phyloP scores from a whole-genome alignment of 1,140 invertebrate genomes.

The Bathynomus jamesi region DNA sequence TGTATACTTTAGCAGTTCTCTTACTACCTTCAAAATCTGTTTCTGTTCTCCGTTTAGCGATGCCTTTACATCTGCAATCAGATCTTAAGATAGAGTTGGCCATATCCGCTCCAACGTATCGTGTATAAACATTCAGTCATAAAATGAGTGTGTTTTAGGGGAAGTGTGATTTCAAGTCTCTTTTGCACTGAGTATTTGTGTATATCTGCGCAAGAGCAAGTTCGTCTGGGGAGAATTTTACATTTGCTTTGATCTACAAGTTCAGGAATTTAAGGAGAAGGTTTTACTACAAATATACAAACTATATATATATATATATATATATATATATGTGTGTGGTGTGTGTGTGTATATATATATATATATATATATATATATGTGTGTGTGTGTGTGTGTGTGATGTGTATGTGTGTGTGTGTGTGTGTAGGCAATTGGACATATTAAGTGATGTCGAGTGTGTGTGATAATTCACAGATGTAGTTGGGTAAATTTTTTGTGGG shows the following conservation, averaged over 20 bases:
- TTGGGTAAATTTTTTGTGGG: no score
- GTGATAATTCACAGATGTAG: no score
- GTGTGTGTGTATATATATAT: no score
- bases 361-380: no score
- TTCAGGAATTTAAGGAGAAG: background rate
- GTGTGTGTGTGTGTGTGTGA: no score
- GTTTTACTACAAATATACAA: background rate
- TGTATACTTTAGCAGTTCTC: no score
- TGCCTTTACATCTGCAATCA: background rate
- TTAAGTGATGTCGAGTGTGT: no score
- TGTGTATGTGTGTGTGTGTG: no score
- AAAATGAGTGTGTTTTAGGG: background rate
- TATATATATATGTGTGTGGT: constrained; percentile 1
- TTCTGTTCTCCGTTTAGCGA: background rate
- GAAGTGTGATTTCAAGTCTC: background rate
- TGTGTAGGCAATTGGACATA: no score
- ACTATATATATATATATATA: background rate
- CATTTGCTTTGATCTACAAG: background rate
- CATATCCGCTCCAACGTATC: background rate
- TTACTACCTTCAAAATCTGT: no score
- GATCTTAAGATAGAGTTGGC: background rate
- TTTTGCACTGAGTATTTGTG: background rate
- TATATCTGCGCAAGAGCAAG: background rate
- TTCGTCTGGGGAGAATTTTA: background rate
- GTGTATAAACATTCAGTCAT: background rate